phyloP scores from a whole-genome alignment of 30 jellyfish, hydroid and myxozoan species.

The Turritopsis rubra region DNA sequence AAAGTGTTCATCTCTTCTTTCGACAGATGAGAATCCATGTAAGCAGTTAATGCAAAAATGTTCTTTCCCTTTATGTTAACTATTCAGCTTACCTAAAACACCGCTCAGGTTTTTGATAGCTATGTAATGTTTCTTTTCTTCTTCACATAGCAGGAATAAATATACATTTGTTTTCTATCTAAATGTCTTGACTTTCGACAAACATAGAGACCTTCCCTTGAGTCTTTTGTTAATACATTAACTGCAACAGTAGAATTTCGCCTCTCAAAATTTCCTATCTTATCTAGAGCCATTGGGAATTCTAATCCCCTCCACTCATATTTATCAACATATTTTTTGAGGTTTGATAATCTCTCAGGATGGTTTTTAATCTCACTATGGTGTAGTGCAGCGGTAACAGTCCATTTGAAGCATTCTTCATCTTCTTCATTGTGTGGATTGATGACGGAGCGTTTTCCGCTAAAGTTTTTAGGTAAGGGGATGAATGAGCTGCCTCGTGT shows the following conservation, averaged over 20 bases:
- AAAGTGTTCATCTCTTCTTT: slow-evolving; percentile 4
- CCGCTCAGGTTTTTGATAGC: slow-evolving; percentile 9
- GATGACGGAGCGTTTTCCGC: too few species aligned
- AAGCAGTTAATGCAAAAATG: background rate
- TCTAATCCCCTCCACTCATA: too few species aligned
- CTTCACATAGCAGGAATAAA: slow-evolving; percentile 8
- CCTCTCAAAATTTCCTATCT: slow-evolving; percentile 4
- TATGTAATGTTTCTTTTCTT: slow-evolving; percentile 4
- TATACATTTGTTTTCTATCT: slow-evolving; percentile 6
- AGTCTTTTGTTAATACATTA: background rate
- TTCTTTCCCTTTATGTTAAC: slow-evolving; percentile 4
- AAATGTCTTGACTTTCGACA: slow-evolving; percentile 3
- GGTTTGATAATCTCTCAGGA: too few species aligned
- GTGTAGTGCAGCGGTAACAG: too few species aligned
- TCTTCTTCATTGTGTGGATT: too few species aligned
- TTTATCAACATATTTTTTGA: too few species aligned
- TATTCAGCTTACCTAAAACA: background rate
- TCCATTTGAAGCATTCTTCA: too few species aligned
- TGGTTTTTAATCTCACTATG: too few species aligned
- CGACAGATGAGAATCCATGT: slow-evolving; percentile 9
- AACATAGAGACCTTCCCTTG: slow-evolving; percentile 7
- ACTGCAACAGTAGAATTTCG: background rate
- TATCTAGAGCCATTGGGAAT: slow-evolving; percentile 5
- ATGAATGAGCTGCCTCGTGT: slow-evolving; percentile 1
- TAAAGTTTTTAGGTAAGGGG: slow-evolving; percentile 12